Evolutionary conservation across 92 coral and sea anemone species (phyloP).

Genomic region (Palythoa caribaeorum): DNA sequence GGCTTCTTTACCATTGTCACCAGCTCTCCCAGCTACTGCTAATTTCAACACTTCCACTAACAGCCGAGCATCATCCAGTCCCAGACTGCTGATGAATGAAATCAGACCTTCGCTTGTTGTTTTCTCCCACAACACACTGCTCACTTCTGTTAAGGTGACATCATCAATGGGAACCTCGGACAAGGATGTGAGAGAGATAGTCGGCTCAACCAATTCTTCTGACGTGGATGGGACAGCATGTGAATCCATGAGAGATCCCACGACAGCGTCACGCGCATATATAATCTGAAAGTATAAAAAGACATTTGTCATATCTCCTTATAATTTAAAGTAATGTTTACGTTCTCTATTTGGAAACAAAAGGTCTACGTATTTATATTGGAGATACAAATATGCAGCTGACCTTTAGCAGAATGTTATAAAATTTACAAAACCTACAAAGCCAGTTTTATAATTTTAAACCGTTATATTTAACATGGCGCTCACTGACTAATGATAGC

Average conservation of each 20-base stretch:
- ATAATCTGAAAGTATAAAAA: slow-evolving; percentile 64
- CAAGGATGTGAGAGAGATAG: slow-evolving; percentile 73
- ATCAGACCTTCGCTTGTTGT: slow-evolving; percentile 74
- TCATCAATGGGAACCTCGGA: slow-evolving; percentile 88
- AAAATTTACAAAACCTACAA: no score
- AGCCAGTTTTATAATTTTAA: no score
- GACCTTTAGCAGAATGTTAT: no score
- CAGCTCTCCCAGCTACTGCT: slow-evolving; percentile 96
- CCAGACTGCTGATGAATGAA: slow-evolving; percentile 85
- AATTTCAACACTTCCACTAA: slow-evolving; percentile 91
- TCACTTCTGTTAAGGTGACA: slow-evolving; percentile 72
- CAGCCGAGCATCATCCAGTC: slow-evolving; percentile 89
- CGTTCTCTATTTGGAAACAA: not conserved
- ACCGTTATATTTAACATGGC: no score
- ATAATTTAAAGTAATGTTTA: not conserved
- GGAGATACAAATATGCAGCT: no score
- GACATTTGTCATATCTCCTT: not conserved
- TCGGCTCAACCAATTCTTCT: slow-evolving; percentile 74
- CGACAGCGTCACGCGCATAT: slow-evolving; percentile 96
- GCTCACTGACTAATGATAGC: no score
- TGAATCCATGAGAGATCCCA: slow-evolving; percentile 89
- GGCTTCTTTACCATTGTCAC: slow-evolving; percentile 86
- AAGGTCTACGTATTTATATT: not conserved
- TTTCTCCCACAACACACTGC: slow-evolving; percentile 50
- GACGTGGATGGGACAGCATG: slow-evolving; percentile 76